A percentile compares a stretch with the other conserved stretches of the same genome.
These are phyloP conservation scores for Hemiprocne comata DNA, from an alignment of 2,113 vertebrate genomes.

Conservation along the genomic window DNA sequence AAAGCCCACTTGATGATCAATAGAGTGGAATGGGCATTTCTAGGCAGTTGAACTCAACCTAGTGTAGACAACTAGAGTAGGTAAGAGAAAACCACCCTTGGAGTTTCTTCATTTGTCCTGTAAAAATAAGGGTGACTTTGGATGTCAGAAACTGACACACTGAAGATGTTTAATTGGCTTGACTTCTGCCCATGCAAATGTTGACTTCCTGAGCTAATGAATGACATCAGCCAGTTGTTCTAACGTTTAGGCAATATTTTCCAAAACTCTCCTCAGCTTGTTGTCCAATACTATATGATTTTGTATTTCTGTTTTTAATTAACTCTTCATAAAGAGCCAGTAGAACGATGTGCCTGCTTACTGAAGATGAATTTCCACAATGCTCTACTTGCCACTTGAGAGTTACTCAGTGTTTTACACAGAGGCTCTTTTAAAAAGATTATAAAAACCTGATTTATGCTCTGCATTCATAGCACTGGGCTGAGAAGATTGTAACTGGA, in stretches of 20 bases:
- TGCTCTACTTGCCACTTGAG: not conserved
- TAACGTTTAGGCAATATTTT: not conserved
- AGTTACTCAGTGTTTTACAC: not conserved
- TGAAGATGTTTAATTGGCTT: not conserved
- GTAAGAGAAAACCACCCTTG: not conserved
- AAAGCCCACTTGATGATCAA: not conserved
- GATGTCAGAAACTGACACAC: not conserved
- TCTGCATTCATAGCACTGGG: not conserved
- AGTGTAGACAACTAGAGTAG: not conserved
- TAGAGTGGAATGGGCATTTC: not conserved
- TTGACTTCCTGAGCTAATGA: not conserved
- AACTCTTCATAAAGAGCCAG: not conserved
- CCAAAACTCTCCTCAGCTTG: not conserved
- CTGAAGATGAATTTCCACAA: not conserved
- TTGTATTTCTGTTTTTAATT: not conserved
- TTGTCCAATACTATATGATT: not conserved
- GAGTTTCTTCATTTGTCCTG: not conserved
- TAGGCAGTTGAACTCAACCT: not conserved
- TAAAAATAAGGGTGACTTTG: not conserved
- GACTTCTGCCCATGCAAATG: not conserved
- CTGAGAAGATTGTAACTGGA: not conserved
- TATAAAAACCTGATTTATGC: conserved; percentile 24
- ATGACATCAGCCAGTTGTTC: not conserved
- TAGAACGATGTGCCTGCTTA: not conserved
- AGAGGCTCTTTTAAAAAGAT: not conserved